These are phyloP conservation scores for Halcyon malimbica DNA, from an alignment of 2,113 vertebrate genomes.

Conservation along the genomic window DNA sequence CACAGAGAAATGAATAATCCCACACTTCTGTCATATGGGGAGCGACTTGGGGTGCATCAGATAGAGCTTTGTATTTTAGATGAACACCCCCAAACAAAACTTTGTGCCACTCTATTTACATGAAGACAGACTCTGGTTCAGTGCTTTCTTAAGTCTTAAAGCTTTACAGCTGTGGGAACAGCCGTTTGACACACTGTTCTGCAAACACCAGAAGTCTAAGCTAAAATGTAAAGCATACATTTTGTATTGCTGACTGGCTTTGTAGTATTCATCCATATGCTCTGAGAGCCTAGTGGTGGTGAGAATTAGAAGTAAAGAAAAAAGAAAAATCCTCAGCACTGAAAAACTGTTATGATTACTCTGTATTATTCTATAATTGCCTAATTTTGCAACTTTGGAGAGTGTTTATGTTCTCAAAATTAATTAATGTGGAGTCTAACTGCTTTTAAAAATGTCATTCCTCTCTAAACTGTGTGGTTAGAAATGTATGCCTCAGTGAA, in stretches of 20 bases:
- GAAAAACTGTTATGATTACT: slow-evolving; percentile 1
- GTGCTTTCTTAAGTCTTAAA: slow-evolving; percentile 18
- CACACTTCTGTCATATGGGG: neutral
- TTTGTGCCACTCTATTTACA: neutral
- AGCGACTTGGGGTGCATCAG: slow-evolving; percentile 11
- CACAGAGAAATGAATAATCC: neutral
- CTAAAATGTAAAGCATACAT: slow-evolving; percentile 38
- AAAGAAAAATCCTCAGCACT: neutral
- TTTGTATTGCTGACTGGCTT: slow-evolving; percentile 12
- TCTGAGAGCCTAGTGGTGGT: neutral
- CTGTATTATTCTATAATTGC: slow-evolving; percentile 7
- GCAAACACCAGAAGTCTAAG: slow-evolving; percentile 35
- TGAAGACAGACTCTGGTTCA: slow-evolving; percentile 43
- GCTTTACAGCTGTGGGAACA: slow-evolving; percentile 61
- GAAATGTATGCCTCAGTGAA: slow-evolving; percentile 12
- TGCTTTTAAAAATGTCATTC: slow-evolving; percentile 43
- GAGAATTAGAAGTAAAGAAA: neutral
- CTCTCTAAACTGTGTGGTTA: slow-evolving; percentile 41
- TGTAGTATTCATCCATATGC: neutral
- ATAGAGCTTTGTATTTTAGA: slow-evolving; percentile 31
- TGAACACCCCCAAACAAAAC: slow-evolving; percentile 20
- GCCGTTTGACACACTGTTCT: slow-evolving; percentile 27
- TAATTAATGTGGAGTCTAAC: slow-evolving; percentile 47
- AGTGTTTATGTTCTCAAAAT: slow-evolving; percentile 61
- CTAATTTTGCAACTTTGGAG: slow-evolving; percentile 38